Base-by-base conservation (phyloP, 2,113 vertebrate genomes). In the Rhineura floridana region DNA sequence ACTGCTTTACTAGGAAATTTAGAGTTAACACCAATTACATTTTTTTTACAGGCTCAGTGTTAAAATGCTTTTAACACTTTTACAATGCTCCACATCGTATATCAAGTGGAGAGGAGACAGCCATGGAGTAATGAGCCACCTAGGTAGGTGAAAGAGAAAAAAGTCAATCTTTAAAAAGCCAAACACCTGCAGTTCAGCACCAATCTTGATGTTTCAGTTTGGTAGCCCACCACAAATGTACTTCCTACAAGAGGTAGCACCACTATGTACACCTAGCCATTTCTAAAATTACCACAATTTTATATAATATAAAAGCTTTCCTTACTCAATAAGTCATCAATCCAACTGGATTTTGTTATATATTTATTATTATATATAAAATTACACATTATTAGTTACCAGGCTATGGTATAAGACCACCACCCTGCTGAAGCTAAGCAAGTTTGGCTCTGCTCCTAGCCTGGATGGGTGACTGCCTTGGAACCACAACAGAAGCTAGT, bases 21-120 rank as follows among this genome's bases (percentile, higher is more conserved):
- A 87, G 55, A 17, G 62, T 87, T 81, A 81, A 69, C 55, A 30
- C 85, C 65, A 87, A 81, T 87, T 87, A 44, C 70, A 81, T 72
- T 36, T 36, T n/a, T 70, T 81, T 80, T 75, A 70, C 62, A 87
- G 78, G 36, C 17, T 87, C 21, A 25, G 75, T 52, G 76, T 80
- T 87, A 87, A 87, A 69, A 65, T 50, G 33, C 23, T 80, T 86
- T 86, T 79, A 86, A 69, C 75, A 79, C 75, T 25, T 80, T 65
- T 42, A 79, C 23, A 80, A 33, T 80, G n/a, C 23, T 86, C 12
- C 36, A 80, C 36, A 33, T 46, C 19, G 15, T 59, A 62, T 59
- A 67, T 62, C 52, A 81, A 44, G 67, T 36, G 63, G 2, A 59
- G 52, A 87, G 10, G 28, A 81, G 65, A 19, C 36, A 81, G 36